These are phyloP conservation scores for Lophotriccus pileatus DNA, from an alignment of 2,797 vertebrate genomes.

Conservation along the genomic window DNA sequence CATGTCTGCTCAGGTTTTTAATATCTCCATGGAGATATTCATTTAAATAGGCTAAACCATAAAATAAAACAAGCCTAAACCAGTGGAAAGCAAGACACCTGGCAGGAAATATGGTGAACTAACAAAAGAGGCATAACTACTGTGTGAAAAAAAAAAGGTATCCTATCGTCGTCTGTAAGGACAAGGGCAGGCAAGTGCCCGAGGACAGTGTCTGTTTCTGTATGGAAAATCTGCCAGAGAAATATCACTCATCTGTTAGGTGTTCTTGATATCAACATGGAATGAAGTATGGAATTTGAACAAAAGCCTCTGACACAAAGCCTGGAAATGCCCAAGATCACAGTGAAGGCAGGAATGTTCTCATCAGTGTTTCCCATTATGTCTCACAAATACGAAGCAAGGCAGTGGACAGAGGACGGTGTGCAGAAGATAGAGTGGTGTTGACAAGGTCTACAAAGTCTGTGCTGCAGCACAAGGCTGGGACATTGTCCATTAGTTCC, in stretches of 20 bases:
- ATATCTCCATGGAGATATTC: neutral
- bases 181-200: neutral
- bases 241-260: neutral
- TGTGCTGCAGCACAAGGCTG: accelerated
- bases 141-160: neutral
- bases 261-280: neutral
- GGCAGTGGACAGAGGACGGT: neutral
- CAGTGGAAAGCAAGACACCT: neutral
- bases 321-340: neutral
- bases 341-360: neutral
- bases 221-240: neutral
- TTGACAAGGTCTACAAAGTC: neutral
- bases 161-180: neutral
- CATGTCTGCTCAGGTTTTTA: neutral
- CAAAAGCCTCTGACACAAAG: neutral
- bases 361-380: neutral
- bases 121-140: neutral
- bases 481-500: neutral
- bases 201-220: neutral
- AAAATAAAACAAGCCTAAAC: neutral
- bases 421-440: neutral
- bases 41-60: neutral
- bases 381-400: neutral
- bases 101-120: neutral
- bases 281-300: neutral